Conservation (phyloP, 2,113 vertebrate species). For the Zapus hudsonius region DNA sequence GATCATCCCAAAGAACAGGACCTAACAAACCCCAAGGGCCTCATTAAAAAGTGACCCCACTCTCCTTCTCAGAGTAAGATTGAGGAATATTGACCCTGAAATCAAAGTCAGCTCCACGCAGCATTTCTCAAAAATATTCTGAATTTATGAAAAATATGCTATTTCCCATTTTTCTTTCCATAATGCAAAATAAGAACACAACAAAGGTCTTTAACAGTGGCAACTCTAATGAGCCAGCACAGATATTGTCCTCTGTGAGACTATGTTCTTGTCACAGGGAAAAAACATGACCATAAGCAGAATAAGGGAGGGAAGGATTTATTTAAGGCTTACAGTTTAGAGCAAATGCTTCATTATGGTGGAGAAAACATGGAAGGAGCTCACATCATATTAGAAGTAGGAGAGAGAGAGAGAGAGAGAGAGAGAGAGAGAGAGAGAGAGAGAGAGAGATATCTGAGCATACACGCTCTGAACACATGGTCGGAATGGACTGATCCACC, state of each 20-base stretch:
- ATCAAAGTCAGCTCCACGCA: conserved; percentile 54
- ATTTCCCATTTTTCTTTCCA: conserved; percentile 31
- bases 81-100: conserved; percentile 55
- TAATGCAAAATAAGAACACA: background rate
- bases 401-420: too few species aligned
- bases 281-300: background rate
- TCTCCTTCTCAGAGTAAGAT: conserved; percentile 58
- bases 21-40: conserved; percentile 11
- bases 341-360: too few species aligned
- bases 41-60: conserved; percentile 52
- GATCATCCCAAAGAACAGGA: background rate
- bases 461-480: too few species aligned
- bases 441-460: too few species aligned
- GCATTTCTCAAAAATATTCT: conserved; percentile 10
- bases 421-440: too few species aligned
- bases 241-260: background rate
- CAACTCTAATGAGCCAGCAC: background rate
- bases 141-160: background rate
- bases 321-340: too few species aligned
- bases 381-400: too few species aligned
- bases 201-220: background rate
- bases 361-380: too few species aligned
- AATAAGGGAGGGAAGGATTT: background rate
- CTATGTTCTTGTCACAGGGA: too few species aligned
- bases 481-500: too few species aligned